phyloP scores from a whole-genome alignment of 2,113 vertebrate species.

The Zingel zingel region DNA sequence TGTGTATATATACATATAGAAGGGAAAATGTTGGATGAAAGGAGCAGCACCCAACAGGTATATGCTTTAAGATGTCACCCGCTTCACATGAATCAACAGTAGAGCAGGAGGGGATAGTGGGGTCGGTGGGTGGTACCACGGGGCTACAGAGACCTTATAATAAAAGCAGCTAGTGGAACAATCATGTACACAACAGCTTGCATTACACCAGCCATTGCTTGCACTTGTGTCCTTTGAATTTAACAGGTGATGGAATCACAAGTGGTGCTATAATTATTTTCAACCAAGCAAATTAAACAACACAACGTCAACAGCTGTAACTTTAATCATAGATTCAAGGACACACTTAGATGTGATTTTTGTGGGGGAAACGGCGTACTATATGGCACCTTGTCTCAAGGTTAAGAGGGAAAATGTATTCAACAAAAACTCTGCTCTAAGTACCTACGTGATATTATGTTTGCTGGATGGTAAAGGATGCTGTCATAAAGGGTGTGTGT shows the following conservation, averaged over 20 bases:
- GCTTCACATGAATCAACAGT: conserved; percentile 64
- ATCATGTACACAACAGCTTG: conserved; percentile 43
- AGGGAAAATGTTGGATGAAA: conserved; percentile 41
- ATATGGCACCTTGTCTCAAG: conserved; percentile 68
- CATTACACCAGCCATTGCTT: conserved; percentile 21
- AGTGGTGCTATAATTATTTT: conserved; percentile 56
- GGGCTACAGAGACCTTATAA: conserved; percentile 66
- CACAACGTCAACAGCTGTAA: conserved; percentile 70
- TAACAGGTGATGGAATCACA: conserved; percentile 40
- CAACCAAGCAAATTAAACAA: conserved; percentile 66
- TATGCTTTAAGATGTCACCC: conserved; percentile 64
- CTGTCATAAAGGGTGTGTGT: conserved; percentile 71
- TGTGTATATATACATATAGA: conserved; percentile 20
- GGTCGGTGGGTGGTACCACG: conserved; percentile 39
- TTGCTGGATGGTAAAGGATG: conserved; percentile 63
- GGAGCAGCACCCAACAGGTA: conserved; percentile 61
- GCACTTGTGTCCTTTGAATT: conserved; percentile 60
- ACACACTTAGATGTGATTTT: conserved; percentile 64
- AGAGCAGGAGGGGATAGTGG: conserved; percentile 21
- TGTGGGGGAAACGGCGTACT: conserved; percentile 52
- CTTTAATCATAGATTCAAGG: conserved; percentile 71
- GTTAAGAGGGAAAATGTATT: conserved; percentile 69
- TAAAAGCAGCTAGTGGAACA: conserved; percentile 41
- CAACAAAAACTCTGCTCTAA: conserved; percentile 59
- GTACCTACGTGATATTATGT: conserved; percentile 63